These are phyloP conservation scores for Catonia carolina DNA, from an alignment of 2,888 invertebrate genomes.

Conservation along the genomic window DNA sequence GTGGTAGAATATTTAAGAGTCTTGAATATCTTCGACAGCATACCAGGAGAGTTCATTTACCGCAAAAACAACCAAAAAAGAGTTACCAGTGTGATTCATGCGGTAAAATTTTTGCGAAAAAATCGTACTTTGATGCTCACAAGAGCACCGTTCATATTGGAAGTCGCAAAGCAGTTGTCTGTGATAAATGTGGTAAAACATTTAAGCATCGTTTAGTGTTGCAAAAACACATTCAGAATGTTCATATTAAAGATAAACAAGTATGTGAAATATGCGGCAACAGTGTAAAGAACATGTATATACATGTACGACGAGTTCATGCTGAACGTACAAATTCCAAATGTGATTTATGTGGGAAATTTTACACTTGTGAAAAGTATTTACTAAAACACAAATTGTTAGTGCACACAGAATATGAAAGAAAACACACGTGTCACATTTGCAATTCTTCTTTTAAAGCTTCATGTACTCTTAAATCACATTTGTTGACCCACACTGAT, in stretches of 20 bases:
- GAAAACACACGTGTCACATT: conserved; percentile 5
- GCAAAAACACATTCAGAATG: not conserved
- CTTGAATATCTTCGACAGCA: too few species aligned
- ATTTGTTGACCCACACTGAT: not conserved
- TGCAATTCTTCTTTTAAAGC: conserved; percentile 1
- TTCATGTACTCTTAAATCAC: not conserved
- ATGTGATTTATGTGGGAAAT: not conserved
- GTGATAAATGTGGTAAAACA: not conserved
- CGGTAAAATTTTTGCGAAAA: too few species aligned
- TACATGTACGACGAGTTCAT: not conserved
- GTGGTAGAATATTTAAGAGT: not conserved
- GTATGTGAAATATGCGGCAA: conserved; percentile 9
- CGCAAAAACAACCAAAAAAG: too few species aligned
- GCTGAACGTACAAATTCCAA: not conserved
- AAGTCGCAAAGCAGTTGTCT: not conserved
- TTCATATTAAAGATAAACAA: not conserved
- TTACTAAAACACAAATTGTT: not conserved
- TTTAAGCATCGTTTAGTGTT: not conserved
- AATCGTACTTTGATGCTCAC: not conserved
- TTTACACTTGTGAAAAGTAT: not conserved
- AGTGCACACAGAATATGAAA: not conserved
- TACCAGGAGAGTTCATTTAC: too few species aligned
- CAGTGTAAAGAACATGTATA: not conserved
- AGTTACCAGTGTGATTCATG: too few species aligned
- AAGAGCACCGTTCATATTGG: not conserved